Base-by-base conservation (phyloP, 2,888 invertebrate species). In the Lasioglossum vierecki region DNA sequence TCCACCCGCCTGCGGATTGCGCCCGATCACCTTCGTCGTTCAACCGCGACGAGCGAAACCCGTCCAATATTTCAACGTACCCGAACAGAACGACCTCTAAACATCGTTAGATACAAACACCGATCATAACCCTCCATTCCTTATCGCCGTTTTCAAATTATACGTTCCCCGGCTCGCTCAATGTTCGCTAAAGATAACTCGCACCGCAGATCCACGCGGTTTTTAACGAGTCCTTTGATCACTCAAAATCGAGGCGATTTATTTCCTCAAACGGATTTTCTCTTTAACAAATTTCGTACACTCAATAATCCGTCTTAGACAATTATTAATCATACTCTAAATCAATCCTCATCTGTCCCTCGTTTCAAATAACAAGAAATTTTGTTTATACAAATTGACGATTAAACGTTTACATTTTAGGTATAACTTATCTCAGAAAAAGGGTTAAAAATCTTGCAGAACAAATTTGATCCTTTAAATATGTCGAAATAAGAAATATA, bases 21-120 rank as follows among this genome's bases (percentile, higher is more conserved):
- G 87, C 82, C 85, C 76, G 84, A 85, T 88, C 89, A 87, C 83
- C 89, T 88, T 87, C 89, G 87, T 86, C 87, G 88, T 88, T 87
- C 89, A 83, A 89, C 88, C 89, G 87, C 89, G 82, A 89, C 89
- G 89, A 88, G 82, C 66, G 72, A 68, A 88, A 89, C 88, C 85
- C 83, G 89, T 89, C 87, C 87, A 80, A 85, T 85, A 81, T 78
- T 84, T 85, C 83, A 77, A 82, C 63, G n/a, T 53, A 30, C 1
- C 73, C 49, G 57, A 46, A 46, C 60, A 60, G 70, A 82, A 79
- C 72, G 41, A 79, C 41, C 39, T 76, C 63, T 66, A 82, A 82
- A 82, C 73, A 78, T 66, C 44, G 53, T 77, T 77, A 77, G 77
- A 70, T 68, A 41, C 60, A 41, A 44, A n/a, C 71, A 18, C 57